Base-by-base conservation (phyloP, 2,888 invertebrate genomes). In the Lottia gigantea region DNA sequence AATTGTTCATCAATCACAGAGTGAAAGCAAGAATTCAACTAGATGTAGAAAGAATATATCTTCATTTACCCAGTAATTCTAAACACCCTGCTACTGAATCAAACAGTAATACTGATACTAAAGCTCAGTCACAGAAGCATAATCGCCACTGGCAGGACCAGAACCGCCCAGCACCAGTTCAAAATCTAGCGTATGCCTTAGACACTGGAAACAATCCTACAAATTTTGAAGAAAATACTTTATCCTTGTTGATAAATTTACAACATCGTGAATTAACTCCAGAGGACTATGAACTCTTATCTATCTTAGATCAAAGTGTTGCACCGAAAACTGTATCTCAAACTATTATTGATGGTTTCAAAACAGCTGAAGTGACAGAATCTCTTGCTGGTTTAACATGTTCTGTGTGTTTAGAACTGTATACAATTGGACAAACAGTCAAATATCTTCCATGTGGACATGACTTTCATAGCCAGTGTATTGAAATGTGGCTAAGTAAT, bases 241-340 rank as follows among this genome's bases (percentile, higher is more conserved):
- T 85, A 1, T 82, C 78, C 45, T 68, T 84, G 45, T 74, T 87
- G 14, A 84, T 87, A 15, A 78, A 64, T 23, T 61, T 87, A 8
- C 87, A 87, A 68, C 83, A 87, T 69, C 75, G 87, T n/a, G 87
- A 87, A 1, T 69, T 87, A n/a, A 85, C 85, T 7, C 88, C 88
- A 0, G 87, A 88, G 68, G 88, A 88, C 68, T 88, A 88, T 68
- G 88, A 88, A 11, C 67, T 83, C 46, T 76, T 88, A 19, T 76
- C 85, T 12, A 71, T 79, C 45, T 77, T 88, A n/a, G 88, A 88
- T 63, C 85, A 87, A 40, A 69, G 82, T 23, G 84, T 88, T 6
- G 77, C 80, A 45, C 85, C 86, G 2, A 87, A 86, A 76, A 87
- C 87, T 31, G 68, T 87, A 3, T 72, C 79, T 12, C 70, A 75